These are phyloP conservation scores for Andricus grossulariae DNA, from an alignment of 1,140 invertebrate genomes.

Conservation along the genomic window DNA sequence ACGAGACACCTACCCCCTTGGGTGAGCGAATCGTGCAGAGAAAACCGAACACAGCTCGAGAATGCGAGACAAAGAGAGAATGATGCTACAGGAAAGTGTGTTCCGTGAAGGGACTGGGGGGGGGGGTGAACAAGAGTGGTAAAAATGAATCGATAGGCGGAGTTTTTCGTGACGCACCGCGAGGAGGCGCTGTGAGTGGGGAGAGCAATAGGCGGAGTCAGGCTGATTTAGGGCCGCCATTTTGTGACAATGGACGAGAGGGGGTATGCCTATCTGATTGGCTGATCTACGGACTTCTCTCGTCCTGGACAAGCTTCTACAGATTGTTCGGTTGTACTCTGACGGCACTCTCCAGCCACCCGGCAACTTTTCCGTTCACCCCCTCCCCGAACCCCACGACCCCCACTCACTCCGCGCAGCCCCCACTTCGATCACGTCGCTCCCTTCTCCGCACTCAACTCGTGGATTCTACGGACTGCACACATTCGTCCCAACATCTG, in stretches of 20 bases:
- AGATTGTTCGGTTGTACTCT: slow-evolving; percentile 75
- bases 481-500: slow-evolving; percentile 4
- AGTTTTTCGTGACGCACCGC: slow-evolving; percentile 72
- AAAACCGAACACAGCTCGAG: slow-evolving; percentile 32
- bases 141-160: slow-evolving; percentile 77
- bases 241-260: slow-evolving; percentile 75
- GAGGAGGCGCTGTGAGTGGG: slow-evolving; percentile 58
- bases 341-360: slow-evolving; percentile 66
- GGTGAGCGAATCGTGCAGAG: slow-evolving; percentile 36
- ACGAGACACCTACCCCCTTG: not conserved
- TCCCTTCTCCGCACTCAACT: slow-evolving; percentile 10
- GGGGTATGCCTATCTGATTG: slow-evolving; percentile 75
- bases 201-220: slow-evolving; percentile 71
- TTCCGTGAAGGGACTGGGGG: not conserved
- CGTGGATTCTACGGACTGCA: not conserved
- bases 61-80: slow-evolving; percentile 11
- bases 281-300: slow-evolving; percentile 75
- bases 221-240: slow-evolving; percentile 76
- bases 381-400: slow-evolving; percentile 29
- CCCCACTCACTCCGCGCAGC: slow-evolving; percentile 1
- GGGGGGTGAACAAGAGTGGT: slow-evolving; percentile 63
- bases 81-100: not conserved
- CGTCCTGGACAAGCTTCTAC: slow-evolving; percentile 74
- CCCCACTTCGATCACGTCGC: slow-evolving; percentile 15
- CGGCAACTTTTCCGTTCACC: slow-evolving; percentile 49